Percentiles rank a stretch among this genome's conserved stretches.
These are phyloP conservation scores for Gryllus longicercus DNA, from an alignment of 2,888 invertebrate species.

Conservation along the genomic window DNA sequence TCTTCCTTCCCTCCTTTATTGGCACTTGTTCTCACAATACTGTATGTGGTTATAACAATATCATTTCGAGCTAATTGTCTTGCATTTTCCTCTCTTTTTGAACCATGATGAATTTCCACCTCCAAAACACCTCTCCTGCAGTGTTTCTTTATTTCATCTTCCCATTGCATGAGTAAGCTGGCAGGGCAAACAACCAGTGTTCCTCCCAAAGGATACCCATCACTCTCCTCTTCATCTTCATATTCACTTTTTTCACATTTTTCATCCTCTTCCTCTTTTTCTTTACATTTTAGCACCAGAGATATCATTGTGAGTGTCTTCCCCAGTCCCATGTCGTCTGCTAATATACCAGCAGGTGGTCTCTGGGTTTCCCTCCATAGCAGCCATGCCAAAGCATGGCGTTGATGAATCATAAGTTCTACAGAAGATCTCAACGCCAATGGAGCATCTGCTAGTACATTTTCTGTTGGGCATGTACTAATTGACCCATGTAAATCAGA, in stretches of 20 bases:
- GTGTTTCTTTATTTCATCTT: constrained; percentile 67
- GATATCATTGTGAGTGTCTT: constrained; percentile 83
- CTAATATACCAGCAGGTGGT: constrained; percentile 76
- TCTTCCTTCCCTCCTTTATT: not conserved
- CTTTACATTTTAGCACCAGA: constrained; percentile 58
- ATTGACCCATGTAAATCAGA: constrained; percentile 69
- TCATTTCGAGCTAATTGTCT: constrained; percentile 66
- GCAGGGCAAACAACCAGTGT: constrained; percentile 92
- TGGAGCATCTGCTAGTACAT: constrained; percentile 58
- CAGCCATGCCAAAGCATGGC: constrained; percentile 83
- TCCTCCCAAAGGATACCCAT: constrained; percentile 52
- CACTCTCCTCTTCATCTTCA: constrained; percentile 40
- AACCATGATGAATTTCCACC: constrained; percentile 77
- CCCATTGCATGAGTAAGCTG: constrained; percentile 88
- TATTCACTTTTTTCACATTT: constrained; percentile 42
- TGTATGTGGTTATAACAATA: constrained; percentile 87
- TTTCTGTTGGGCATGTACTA: constrained; percentile 61
- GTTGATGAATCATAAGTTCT: constrained; percentile 76
- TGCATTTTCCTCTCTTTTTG: constrained; percentile 62
- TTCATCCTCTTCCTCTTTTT: constrained; percentile 43
- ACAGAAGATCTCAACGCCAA: constrained; percentile 55
- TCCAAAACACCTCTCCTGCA: constrained; percentile 59
- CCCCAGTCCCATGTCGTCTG: constrained; percentile 79
- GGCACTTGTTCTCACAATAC: constrained; percentile 59
- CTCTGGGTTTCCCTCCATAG: constrained; percentile 84